phyloP scores from a whole-genome alignment of 2,797 vertebrate species.

The Diplodus puntazzo region DNA sequence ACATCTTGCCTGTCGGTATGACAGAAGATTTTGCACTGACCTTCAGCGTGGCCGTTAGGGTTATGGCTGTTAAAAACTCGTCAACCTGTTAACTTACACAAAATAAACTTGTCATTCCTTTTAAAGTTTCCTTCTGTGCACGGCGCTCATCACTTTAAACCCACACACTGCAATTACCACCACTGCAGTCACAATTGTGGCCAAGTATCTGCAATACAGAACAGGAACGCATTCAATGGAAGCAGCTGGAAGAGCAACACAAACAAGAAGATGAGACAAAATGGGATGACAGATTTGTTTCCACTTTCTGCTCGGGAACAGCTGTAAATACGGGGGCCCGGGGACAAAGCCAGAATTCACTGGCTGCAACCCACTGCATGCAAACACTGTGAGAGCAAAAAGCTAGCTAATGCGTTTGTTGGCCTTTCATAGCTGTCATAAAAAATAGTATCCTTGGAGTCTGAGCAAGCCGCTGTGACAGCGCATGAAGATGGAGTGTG shows the following conservation, averaged over 20 bases:
- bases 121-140: constrained; percentile 5
- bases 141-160: constrained; percentile 23
- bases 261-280: constrained; percentile 40
- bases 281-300: constrained; percentile 45
- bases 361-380: constrained; percentile 23
- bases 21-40: not conserved
- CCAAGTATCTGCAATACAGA: constrained; percentile 8
- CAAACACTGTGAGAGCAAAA: constrained; percentile 17
- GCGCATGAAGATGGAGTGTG: constrained; percentile 25
- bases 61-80: not conserved
- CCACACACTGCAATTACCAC: constrained; percentile 30
- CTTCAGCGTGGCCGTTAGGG: not conserved
- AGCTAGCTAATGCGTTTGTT: not conserved
- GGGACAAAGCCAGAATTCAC: constrained; percentile 31
- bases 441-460: not conserved
- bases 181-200: not conserved
- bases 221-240: constrained; percentile 9
- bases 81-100: not conserved
- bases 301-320: constrained; percentile 33
- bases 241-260: constrained; percentile 40
- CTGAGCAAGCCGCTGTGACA: constrained; percentile 4
- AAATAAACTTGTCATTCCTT: not conserved
- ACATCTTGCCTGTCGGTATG: not conserved
- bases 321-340: constrained; percentile 30
- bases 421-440: constrained; percentile 28